phyloP scores from a whole-genome alignment of 2,888 invertebrate species.

The Heliconius ismenius region DNA sequence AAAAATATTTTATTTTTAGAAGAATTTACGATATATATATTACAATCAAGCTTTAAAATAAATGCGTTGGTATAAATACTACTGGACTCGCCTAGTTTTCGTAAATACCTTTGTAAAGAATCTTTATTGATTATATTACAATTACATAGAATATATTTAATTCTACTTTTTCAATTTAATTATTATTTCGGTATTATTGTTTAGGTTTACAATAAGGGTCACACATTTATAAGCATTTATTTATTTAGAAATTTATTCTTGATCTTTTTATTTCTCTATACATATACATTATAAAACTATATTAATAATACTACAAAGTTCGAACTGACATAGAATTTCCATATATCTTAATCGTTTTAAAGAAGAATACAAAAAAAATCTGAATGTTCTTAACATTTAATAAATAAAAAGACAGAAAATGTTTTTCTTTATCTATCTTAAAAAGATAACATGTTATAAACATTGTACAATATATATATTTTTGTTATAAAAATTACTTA shows the following conservation, averaged over 20 bases:
- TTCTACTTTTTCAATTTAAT: too few species aligned
- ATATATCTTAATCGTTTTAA: too few species aligned
- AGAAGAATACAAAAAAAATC: too few species aligned
- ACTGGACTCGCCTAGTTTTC: too few species aligned
- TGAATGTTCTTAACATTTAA: neutral
- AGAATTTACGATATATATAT: too few species aligned
- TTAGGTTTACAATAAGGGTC: neutral
- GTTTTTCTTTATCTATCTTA: neutral
- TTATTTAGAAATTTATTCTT: neutral
- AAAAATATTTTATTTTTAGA: too few species aligned
- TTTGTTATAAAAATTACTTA: neutral
- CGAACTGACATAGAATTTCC: neutral
- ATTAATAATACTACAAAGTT: neutral
- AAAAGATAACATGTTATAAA: neutral
- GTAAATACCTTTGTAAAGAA: too few species aligned
- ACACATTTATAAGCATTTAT: neutral
- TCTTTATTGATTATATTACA: too few species aligned
- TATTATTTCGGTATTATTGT: too few species aligned
- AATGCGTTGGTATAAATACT: too few species aligned
- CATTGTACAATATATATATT: neutral
- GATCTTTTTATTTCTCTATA: neutral
- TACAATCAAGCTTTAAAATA: too few species aligned
- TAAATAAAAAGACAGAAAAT: neutral
- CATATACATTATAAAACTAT: constrained; percentile 7
- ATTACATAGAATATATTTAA: too few species aligned